Conservation (phyloP, 1,140 invertebrate genomes). For the Nymphalis io region DNA sequence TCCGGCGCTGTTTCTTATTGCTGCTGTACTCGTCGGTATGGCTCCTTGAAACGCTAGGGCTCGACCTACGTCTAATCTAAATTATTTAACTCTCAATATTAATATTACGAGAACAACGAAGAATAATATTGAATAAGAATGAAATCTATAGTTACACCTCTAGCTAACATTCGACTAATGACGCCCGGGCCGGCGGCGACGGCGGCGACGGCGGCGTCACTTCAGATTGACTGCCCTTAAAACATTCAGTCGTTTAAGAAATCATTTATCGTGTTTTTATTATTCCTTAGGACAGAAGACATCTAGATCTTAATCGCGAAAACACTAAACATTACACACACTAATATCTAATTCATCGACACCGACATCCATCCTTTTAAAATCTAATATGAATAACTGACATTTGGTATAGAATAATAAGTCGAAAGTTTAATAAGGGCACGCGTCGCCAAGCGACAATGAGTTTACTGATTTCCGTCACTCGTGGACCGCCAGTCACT, state of each 20-base stretch:
- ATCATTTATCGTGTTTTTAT: not conserved
- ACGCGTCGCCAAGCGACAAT: too few relatives aligned
- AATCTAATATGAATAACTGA: slow-evolving; percentile 1
- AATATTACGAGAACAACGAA: slow-evolving; percentile 9
- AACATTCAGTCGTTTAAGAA: not conserved
- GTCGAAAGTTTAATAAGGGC: too few relatives aligned
- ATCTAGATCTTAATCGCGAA: slow-evolving; percentile 9
- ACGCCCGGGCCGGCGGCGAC: not conserved
- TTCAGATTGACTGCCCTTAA: not conserved
- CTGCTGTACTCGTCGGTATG: slow-evolving; percentile 54
- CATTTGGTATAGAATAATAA: not conserved
- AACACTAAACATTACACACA: slow-evolving; percentile 3
- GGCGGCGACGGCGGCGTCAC: too few relatives aligned
- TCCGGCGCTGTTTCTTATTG: not conserved
- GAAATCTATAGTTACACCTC: not conserved
- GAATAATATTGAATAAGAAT: slow-evolving; percentile 8
- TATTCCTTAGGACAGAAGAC: not conserved
- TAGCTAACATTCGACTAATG: not conserved
- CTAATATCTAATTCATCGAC: slow-evolving; percentile 1
- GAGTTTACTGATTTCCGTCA: too few relatives aligned
- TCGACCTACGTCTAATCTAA: slow-evolving; percentile 12
- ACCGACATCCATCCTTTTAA: not conserved
- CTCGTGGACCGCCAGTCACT: not conserved
- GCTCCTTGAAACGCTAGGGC: slow-evolving; percentile 43
- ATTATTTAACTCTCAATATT: slow-evolving; percentile 2